Evolutionary conservation across 2,888 invertebrate genomes (phyloP), one percentile per base, ranked within the genome.

Genomic region (Biston betularia): DNA sequence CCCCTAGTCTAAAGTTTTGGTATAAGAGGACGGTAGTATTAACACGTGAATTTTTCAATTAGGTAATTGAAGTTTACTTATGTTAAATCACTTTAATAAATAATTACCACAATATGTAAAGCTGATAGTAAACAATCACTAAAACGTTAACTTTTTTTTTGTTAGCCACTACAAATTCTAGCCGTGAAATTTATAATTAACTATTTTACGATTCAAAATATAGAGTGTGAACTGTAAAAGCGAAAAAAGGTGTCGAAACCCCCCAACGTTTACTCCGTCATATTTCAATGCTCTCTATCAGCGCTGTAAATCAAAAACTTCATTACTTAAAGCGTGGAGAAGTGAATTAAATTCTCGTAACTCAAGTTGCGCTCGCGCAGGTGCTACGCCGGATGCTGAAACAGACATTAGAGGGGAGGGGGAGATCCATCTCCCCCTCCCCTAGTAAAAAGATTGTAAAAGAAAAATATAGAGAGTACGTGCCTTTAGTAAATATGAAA

Each of bases 301-400:
- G 80, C 90, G 78, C 79, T 78, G 64, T 69, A 75, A 82, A 79
- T 80, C 79, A 87, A 89, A 89, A 88, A 85, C 80, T 86, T 82
- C 84, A 90, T 90, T 89, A 90, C 81, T 81, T 79, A 79, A 71
- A 86, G 82, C 82, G 81, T 83, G 76, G 79, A 81, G 74, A 76
- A 89, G 87, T 87, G 85, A 83, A 91, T 92, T 92, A 90, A 92
- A 92, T 89, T 79, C 83, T 83, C 81, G 90, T 92, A 91, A 91
- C 79, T 90, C 84, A 71, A 72, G 72, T 77, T 79, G 84, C 90
- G 88, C 84, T 64, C 42, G 89, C 90, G 93, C 93, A 93, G 92
- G 93, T 93, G 93, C 89, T 84, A 73, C 81, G 83, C 90, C 93
- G 93, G 93, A 93, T 89, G 86, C 89, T 90, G 92, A 88, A 92